phyloP scores from a whole-genome alignment of 2,888 invertebrate genomes.

The Parapristionchus giblindavisi region DNA sequence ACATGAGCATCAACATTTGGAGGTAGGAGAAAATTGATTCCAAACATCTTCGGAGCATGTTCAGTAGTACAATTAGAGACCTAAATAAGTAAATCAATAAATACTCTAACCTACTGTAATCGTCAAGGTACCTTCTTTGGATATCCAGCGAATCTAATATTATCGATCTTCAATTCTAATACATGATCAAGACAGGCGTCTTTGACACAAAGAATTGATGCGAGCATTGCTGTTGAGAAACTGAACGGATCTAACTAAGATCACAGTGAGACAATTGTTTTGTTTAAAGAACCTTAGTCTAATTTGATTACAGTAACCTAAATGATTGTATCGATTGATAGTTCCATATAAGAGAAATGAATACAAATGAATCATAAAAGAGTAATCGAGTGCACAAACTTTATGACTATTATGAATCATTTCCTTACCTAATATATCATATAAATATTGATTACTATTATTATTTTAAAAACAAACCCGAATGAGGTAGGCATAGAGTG shows the following conservation, averaged over 20 bases:
- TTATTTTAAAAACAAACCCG: too few relatives aligned
- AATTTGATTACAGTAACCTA: neutral
- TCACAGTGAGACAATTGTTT: too few relatives aligned
- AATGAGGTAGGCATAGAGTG: too few relatives aligned
- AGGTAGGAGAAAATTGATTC: conserved; percentile 42
- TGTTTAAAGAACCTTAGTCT: too few relatives aligned
- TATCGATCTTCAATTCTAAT: conserved; percentile 61
- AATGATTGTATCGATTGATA: too few relatives aligned
- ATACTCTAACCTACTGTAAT: neutral
- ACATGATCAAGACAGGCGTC: conserved; percentile 47
- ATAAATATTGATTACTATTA: too few relatives aligned
- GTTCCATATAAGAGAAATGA: too few relatives aligned
- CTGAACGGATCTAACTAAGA: conserved; percentile 42
- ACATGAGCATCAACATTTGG: conserved; percentile 38
- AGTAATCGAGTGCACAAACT: too few relatives aligned
- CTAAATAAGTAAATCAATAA: neutral
- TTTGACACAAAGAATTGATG: conserved; percentile 55
- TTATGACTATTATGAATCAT: too few relatives aligned
- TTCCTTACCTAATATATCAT: too few relatives aligned
- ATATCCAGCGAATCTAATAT: conserved; percentile 59
- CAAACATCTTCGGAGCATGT: conserved; percentile 21
- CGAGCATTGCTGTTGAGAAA: conserved; percentile 56
- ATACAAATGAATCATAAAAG: too few relatives aligned
- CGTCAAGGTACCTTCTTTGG: conserved; percentile 43
- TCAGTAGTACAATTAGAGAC: neutral